Base-by-base conservation (phyloP, 2,797 vertebrate species). In the Acanthurus lineatus region DNA sequence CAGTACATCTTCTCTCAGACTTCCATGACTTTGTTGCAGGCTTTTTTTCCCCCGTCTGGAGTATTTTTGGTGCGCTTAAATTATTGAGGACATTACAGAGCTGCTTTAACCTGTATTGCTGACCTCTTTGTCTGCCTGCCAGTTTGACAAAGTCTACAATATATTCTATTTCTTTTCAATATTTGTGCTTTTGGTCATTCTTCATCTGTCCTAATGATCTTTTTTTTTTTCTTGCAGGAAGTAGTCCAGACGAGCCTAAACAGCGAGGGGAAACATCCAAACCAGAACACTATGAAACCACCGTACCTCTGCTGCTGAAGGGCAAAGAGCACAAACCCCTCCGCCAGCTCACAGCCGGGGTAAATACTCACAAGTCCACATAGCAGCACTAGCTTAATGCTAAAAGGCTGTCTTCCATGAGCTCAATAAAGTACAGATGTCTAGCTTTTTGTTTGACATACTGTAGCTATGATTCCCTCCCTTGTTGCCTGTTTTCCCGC, bases 291-390 rank as follows among this genome's bases (percentile, higher is more conserved):
- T 84, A 85, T 69, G 85, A 72, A 85, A 95, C 91, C 79, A 94
- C 87, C 4, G 73, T 94, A 67, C 95, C 95, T n/a, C 76, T 93
- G 67, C 85, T 95, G 79, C 87, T 96, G 76, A 88, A 89, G 72
- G 94, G 90, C 60, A 73, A 69, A 19, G 90, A 92, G 67, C 74
- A 48, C 45, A 90, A 84, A 82, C 92, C 95, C 67, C 83, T 95
- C 75, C 90, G 85, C 76, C 89, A 86, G 67, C 93, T 94, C 79
- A 68, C 9, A 3, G 67, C 90, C 48, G 81, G 80, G 94, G 95
- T 96, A 95, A 91, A 91, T 86, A 88, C 69, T 77, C 70, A 65
- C 56, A 85, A 56, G 66, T 67, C 73, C 67, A 61, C 66, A 74
- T 35, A 81, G 73, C 61, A 69, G 28, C 49, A 52, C 60, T 35